Percentiles rank a stretch among this genome's conserved stretches.
Conservation (phyloP, 1,140 invertebrate species). For the Pristionchus pacificus region DNA sequence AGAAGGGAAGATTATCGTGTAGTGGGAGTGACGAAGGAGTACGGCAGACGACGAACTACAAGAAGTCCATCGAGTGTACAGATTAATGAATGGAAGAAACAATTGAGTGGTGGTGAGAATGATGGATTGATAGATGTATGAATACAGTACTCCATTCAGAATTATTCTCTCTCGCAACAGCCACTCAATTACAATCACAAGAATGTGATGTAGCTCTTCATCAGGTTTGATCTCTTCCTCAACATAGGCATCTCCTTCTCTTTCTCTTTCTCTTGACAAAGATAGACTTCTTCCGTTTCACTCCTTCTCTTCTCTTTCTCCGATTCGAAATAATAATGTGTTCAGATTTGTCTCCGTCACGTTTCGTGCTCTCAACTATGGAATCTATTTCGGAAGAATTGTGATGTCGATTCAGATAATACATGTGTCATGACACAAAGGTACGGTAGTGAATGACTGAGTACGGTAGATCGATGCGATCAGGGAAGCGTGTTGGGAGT, state of each 20-base stretch:
- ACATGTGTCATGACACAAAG: slow-evolving; percentile 50
- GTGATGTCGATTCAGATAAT: slow-evolving; percentile 52
- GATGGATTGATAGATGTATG: not conserved
- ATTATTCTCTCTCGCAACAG: not conserved
- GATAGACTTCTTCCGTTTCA: not conserved
- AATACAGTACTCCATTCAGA: not conserved
- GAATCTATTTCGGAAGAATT: slow-evolving; percentile 47
- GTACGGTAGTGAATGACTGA: slow-evolving; percentile 14
- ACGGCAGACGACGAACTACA: slow-evolving; percentile 14
- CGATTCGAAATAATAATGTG: not conserved
- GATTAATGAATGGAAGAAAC: slow-evolving; percentile 30
- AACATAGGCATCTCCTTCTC: not conserved
- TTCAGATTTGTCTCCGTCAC: slow-evolving; percentile 47
- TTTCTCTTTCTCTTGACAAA: not conserved
- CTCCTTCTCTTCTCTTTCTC: slow-evolving; percentile 1
- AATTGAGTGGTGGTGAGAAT: slow-evolving; percentile 27
- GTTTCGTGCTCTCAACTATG: slow-evolving; percentile 53
- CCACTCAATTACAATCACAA: slow-evolving; percentile 1
- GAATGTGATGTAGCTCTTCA: not conserved
- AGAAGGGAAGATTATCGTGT: not conserved
- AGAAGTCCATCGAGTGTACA: slow-evolving; percentile 22
- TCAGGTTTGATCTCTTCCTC: not conserved
- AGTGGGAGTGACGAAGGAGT: slow-evolving; percentile 1
- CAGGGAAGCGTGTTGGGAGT: slow-evolving; percentile 55
- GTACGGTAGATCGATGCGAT: slow-evolving; percentile 5